Evolutionary conservation across 2,888 invertebrate genomes (phyloP), one percentile per base, ranked within the genome.

Genomic region (Parelbella ahira): DNA sequence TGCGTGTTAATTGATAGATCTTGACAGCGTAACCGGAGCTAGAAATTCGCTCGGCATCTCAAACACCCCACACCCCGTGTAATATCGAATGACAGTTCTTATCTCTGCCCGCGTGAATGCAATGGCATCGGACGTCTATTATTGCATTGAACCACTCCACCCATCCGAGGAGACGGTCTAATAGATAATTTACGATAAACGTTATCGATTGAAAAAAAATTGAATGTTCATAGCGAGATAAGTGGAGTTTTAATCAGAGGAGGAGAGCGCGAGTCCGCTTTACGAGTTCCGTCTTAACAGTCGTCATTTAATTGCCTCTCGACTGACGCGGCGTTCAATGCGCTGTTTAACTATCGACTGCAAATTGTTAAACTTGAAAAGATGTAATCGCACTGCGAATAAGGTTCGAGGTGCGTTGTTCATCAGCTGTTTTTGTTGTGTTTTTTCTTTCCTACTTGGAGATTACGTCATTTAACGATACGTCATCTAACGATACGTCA

Each of bases 341-440:
- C 71, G 78, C 74, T 72, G 76, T 82, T 84, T 83, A 83, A 86
- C 80, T 82, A 83, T 77, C 73, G n/a, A n/a, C 80, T 80, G 81
- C 74, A 83, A 82, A 81, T 82, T 81, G 80, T 83, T 71, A 81
- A 81, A 79, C 64, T 62, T 48, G 56, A 57, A 57, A 56, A 65
- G 60, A 69, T 67, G 64, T 65, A 67, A 71, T 67, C 63, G 56
- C 54, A 51, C 52, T 50, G 49, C 43, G 48, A 60, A 49, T 51
- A 50, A 45, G 51, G 49, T 51, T 28, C 29, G 18, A 8, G 29
- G 15, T 9, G 18, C 18, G 48, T 51, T 54, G 53, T 56, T 56
- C 38, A 19, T 33, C 18, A 20, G 8, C 15, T 2, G 34, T 29
- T 34, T 28, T 24, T 32, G 37, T 36, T 38, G 36, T n/a, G 36